Base-by-base conservation (phyloP, 1,140 invertebrate species). In the Prorops nasuta region DNA sequence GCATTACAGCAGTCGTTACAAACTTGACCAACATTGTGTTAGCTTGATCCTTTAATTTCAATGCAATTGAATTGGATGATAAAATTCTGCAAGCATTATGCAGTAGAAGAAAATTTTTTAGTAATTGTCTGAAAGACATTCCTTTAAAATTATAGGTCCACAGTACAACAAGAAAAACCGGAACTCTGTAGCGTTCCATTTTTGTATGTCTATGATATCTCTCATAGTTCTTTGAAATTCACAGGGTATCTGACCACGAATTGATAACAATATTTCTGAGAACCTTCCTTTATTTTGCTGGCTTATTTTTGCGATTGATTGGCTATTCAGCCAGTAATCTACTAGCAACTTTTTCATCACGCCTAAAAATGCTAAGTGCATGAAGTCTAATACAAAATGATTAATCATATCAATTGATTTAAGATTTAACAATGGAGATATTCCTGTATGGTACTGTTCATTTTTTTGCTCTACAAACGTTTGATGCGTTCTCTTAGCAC, bases 151-250 rank as follows among this genome's bases (percentile, higher is more conserved):
- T n/a, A n/a, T n/a, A n/a, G n/a, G n/a, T n/a, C n/a, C n/a, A n/a
- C n/a, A n/a, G n/a, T n/a, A n/a, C n/a, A n/a, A n/a, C n/a, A n/a
- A n/a, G n/a, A n/a, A n/a, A n/a, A n/a, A n/a, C n/a, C n/a, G n/a
- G n/a, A n/a, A n/a, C n/a, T n/a, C n/a, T n/a, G n/a, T 37, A 34
- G 47, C 51, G 44, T 61, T 60, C 40, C 49, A 61, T 21, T 52
- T 50, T 1, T 14, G n/a, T 14, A 53, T 40, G 16, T 58, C 46
- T 14, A 18, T 6, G 1, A 51, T 24, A 7, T 49, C 48, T 40
- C 37, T 31, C 3, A 35, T 16, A 18, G 36, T 49, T 9, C 46
- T 46, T 14, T 53, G 46, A 22, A 58, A 58, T 35, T 58, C 55
- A 9, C 18, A 1, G 10, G 51, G 47, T 1, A 49, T n/a, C 15